Percentiles rank a stretch among this genome's conserved stretches.
Evolutionary conservation across 53 echinoderm and acorn worm species (phyloP).

Genomic region (Paracentrotus lividus): DNA sequence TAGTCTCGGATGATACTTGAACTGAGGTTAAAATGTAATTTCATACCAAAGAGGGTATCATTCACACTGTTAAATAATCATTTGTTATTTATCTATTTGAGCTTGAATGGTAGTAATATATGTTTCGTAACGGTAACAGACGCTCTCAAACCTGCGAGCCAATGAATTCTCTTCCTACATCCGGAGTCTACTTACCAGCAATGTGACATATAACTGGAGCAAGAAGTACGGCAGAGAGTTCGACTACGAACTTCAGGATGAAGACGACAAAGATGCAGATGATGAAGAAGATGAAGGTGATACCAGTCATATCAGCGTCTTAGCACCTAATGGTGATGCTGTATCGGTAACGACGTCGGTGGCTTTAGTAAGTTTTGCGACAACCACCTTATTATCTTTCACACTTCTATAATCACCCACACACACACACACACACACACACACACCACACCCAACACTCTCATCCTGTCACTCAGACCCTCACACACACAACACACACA

Average conservation of each 20-base stretch:
- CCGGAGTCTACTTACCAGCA: neutral
- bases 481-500: too few species aligned
- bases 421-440: neutral
- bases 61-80: too few species aligned
- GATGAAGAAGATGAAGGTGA: constrained; percentile 65
- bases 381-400: neutral
- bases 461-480: neutral
- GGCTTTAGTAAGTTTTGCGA: constrained; percentile 68
- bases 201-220: neutral
- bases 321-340: constrained; percentile 81
- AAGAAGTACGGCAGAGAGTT: neutral
- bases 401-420: neutral
- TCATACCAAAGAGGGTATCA: too few species aligned
- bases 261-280: neutral
- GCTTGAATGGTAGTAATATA: too few species aligned
- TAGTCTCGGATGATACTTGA: too few species aligned
- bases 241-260: neutral
- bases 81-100: too few species aligned
- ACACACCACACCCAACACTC: neutral
- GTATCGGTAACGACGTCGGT: constrained; percentile 80
- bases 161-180: neutral
- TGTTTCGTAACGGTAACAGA: too few species aligned
- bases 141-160: neutral
- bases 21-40: too few species aligned
- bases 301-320: constrained; percentile 79